Percentiles rank a stretch among this genome's conserved stretches.
Conservation (phyloP, 92 coral and sea anemone species). For the Epizoanthus illoricatus region DNA sequence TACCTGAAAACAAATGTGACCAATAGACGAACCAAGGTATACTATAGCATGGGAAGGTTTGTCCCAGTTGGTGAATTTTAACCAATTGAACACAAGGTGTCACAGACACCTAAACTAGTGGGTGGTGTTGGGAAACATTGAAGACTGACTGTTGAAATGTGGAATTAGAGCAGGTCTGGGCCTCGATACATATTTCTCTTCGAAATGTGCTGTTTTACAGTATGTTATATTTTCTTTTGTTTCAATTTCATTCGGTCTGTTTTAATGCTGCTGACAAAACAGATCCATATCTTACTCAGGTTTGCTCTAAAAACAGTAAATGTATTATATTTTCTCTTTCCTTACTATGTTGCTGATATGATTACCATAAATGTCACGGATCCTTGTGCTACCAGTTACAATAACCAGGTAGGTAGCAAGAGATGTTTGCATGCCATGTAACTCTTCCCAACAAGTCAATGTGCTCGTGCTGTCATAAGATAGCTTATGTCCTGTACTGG, state of each 20-base stretch:
- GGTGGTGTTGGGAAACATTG: neutral
- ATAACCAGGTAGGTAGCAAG: slow-evolving; percentile 57
- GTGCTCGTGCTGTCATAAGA: no score
- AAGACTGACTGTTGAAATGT: neutral
- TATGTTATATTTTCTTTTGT: no score
- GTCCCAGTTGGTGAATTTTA: no score
- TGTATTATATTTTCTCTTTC: neutral
- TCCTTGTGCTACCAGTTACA: slow-evolving; percentile 45
- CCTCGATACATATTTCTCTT: neutral
- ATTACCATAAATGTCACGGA: neutral
- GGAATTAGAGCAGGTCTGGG: no score
- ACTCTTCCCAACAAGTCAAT: no score
- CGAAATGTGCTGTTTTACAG: neutral
- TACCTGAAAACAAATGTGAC: no score
- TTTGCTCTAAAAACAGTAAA: neutral
- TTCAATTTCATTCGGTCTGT: neutral
- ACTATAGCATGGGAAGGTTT: no score
- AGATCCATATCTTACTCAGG: neutral
- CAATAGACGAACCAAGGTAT: no score
- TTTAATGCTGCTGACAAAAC: neutral
- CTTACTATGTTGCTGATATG: neutral
- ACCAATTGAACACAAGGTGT: no score
- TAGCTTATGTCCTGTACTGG: no score
- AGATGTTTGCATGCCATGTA: neutral
- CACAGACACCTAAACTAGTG: no score